Base-by-base conservation (phyloP, 2,113 vertebrate genomes). In the Macaca mulatta region DNA sequence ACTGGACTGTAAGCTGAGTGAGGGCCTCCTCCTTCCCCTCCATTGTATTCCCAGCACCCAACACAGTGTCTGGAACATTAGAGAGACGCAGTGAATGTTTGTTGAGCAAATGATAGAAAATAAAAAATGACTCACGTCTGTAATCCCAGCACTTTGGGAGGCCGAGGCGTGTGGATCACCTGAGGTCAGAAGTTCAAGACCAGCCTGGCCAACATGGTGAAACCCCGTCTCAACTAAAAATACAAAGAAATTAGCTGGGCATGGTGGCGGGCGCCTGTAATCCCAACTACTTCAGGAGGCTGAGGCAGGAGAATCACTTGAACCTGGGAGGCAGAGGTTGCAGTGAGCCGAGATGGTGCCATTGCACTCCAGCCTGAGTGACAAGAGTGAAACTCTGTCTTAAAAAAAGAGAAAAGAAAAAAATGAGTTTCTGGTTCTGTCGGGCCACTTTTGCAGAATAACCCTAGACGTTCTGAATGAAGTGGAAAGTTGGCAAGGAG, bases 221-320 rank as follows among this genome's bases (percentile, higher is more conserved):
- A 50, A 50, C 48, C 48, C 48, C 0, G 13, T 50, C 48, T 50
- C 13, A 14, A 50, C 48, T 50, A 50, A 50, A 50, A 50, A 14
- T 50, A 50, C 48, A 50, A 50, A 50, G 0, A 50, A 50, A 14
- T 50, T 50, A 50, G 48, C 48, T 50, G 48, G 48, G 13, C 0
- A 0, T 14, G 48, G 48, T 50, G 48, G 13, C 0, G 0, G 48
- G 48, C 0, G 0, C 48, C 48, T 50, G 48, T 50, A 50, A 14
- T 50, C 48, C 13, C 48, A 50, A 50, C 48, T 50, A 0, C 48
- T 50, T 50, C 48, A 50, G 48, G 48, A 50, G 48, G 48, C 48
- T 50, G 48, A 50, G 48, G 13, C 12, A 50, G 48, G 48, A 50
- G 48, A 50, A 1, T 50, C 48, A 50, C 48, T 50, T 50, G 13